These are phyloP conservation scores for Delphinapterus leucas DNA, from an alignment of 2,113 vertebrate genomes.

Conservation along the genomic window DNA sequence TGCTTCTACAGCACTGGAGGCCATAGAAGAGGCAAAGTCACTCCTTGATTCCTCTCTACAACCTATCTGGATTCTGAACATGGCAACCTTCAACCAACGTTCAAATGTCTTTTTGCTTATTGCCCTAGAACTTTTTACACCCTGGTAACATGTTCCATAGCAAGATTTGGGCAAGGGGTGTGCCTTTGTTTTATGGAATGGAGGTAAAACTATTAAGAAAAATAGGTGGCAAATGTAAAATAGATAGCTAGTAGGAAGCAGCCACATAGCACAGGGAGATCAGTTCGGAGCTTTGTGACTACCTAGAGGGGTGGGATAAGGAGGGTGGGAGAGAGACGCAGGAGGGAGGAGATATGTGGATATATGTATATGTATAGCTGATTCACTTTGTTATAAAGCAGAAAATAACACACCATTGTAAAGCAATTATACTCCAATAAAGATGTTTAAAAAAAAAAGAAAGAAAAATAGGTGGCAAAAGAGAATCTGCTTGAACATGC, in stretches of 20 bases:
- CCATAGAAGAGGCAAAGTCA: not conserved
- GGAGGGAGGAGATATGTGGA: no score
- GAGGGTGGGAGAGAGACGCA: no score
- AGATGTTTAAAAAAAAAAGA: no score
- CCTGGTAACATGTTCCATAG: not conserved
- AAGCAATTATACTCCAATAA: no score
- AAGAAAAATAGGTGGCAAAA: not conserved
- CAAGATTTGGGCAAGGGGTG: not conserved
- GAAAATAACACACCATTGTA: no score
- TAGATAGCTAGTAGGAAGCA: no score
- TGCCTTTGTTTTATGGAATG: not conserved
- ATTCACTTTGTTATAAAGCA: no score
- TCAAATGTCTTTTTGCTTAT: not conserved
- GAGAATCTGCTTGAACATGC: not conserved
- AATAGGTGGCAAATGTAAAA: not conserved
- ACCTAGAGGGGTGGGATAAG: no score
- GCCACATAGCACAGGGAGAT: no score
- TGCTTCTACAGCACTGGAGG: not conserved
- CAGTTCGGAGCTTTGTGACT: no score
- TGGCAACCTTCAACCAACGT: not conserved
- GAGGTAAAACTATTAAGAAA: not conserved
- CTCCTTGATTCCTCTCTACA: not conserved
- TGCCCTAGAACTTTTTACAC: not conserved
- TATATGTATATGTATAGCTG: no score
- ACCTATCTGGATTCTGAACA: not conserved